Evolutionary conservation across 1,140 invertebrate species (phyloP), one percentile per base, ranked within the genome.

Genomic region (Habropoda laboriosa): DNA sequence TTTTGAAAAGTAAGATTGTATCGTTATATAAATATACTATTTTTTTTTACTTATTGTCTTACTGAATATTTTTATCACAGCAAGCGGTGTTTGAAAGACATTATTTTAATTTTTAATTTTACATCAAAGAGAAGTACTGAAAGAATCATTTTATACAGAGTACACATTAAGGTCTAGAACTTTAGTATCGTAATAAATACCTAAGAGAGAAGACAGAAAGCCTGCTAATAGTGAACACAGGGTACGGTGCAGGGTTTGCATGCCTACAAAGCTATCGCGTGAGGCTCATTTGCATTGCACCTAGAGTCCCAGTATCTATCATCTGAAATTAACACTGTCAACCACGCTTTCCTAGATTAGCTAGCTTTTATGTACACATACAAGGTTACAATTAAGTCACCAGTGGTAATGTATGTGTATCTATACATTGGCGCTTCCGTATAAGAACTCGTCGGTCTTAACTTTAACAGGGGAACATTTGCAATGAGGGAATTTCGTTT

Each of bases 301-400:
- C 78, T 55, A 64, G 64, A 49, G 68, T 38, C 27, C 47, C 35
- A 32, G 75, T 87, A 87, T 87, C 86, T 87, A 87, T 87, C 86
- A 87, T 87, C 86, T 85, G 82, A 87, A 87, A 87, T 87, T 87
- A 87, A 87, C 86, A 87, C 86, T 87, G 86, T 87, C 86, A 85
- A 83, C 83, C 74, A 78, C 80, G 83, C 86, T 87, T 87, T 87
- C 82, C 71, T 57, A 70, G 77, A 87, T 87, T 81, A 80, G 58
- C 42, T 58, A 30, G 73, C 82, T 87, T 85, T 85, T 81, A 61
- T 81, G 86, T 82, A 74, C 66, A 70, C 61, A 72, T 58, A 55
- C 47, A 57, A 45, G 24, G 30, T 81, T 78, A 73, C 83, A 83
- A 87, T 87, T 87, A 87, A 87, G 86, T 87, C 86, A 82, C 86